These are phyloP conservation scores for Limnothrissa miodon DNA, from an alignment of 2,113 vertebrate species.

Conservation along the genomic window DNA sequence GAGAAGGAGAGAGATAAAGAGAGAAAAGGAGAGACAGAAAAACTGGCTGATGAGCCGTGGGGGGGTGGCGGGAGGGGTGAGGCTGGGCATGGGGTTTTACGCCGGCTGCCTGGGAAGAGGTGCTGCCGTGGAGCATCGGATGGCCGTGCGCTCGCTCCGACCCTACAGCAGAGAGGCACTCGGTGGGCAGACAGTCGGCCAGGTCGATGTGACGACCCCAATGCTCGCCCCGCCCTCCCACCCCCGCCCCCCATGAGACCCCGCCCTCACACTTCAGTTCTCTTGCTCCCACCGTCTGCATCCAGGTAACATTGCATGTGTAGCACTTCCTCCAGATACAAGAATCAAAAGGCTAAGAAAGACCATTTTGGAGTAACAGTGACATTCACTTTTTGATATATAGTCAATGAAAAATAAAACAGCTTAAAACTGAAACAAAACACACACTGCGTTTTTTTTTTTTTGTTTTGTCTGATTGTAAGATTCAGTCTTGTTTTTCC, in stretches of 20 bases:
- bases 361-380: slow-evolving; percentile 70
- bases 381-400: slow-evolving; percentile 72
- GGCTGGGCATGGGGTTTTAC: slow-evolving; percentile 29
- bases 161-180: slow-evolving; percentile 70
- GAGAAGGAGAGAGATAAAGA: background rate
- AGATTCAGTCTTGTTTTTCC: slow-evolving; percentile 60
- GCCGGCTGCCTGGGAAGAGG: slow-evolving; percentile 53
- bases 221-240: background rate
- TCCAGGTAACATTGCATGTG: slow-evolving; percentile 60
- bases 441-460: slow-evolving; percentile 48
- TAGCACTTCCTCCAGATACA: slow-evolving; percentile 59
- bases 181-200: slow-evolving; percentile 49
- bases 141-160: slow-evolving; percentile 41
- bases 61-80: slow-evolving; percentile 32
- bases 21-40: too few species aligned
- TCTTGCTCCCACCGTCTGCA: slow-evolving; percentile 34
- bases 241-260: too few species aligned
- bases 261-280: slow-evolving; percentile 39
- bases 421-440: slow-evolving; percentile 19
- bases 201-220: background rate
- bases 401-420: slow-evolving; percentile 41
- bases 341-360: slow-evolving; percentile 63
- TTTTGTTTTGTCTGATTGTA: slow-evolving; percentile 54
- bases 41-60: slow-evolving; percentile 3
- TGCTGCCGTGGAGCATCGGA: slow-evolving; percentile 51